These are phyloP conservation scores for Empidonax alnorum DNA, from an alignment of 2,113 vertebrate genomes.

Conservation along the genomic window DNA sequence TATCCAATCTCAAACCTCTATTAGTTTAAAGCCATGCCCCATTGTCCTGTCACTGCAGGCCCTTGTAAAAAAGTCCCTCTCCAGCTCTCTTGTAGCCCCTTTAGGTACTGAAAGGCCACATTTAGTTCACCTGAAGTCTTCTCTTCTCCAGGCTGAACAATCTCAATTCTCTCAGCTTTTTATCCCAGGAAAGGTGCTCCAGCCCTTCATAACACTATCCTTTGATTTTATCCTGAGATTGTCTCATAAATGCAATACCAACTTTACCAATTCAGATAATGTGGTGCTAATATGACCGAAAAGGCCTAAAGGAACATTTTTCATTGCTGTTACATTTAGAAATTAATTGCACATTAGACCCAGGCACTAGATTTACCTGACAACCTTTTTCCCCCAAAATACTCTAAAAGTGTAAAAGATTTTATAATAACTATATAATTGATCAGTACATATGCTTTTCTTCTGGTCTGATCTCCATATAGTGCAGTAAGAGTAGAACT, in stretches of 20 bases:
- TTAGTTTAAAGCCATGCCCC: not conserved
- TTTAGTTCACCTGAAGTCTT: not conserved
- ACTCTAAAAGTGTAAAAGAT: not conserved
- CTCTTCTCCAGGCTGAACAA: not conserved
- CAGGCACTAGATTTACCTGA: not conserved
- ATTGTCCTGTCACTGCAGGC: not conserved
- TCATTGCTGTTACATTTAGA: not conserved
- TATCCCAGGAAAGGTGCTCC: not conserved
- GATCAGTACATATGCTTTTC: not conserved
- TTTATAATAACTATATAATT: not conserved
- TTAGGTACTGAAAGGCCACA: not conserved
- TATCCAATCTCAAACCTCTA: not conserved
- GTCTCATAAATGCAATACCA: not conserved
- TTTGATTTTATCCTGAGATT: not conserved
- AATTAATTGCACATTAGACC: not conserved
- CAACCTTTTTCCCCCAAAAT: not conserved
- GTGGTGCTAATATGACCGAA: not conserved
- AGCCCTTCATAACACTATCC: rapidly evolving
- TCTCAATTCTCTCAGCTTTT: not conserved
- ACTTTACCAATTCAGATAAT: not conserved
- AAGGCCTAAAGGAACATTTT: not conserved
- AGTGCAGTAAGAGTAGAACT: not conserved
- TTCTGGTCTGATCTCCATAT: not conserved
- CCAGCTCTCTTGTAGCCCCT: not conserved
- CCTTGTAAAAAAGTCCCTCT: not conserved